Evolutionary conservation across 2,113 vertebrate species (phyloP), one percentile per base, ranked within the genome.

Genomic region (Pungitius pungitius): DNA sequence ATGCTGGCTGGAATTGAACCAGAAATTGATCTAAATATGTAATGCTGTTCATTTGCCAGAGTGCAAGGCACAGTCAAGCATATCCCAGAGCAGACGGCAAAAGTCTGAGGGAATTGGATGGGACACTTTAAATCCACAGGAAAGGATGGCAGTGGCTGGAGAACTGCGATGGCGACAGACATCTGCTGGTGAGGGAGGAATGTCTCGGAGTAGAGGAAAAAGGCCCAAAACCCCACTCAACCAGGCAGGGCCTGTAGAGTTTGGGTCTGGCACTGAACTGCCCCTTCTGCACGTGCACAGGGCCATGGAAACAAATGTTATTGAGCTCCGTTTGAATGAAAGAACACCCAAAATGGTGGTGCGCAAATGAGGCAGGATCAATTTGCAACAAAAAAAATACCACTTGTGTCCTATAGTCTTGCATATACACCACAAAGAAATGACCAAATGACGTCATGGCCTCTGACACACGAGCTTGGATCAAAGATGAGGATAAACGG

Each of bases 41-140:
- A 2, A 52, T 52, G 49, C 12, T 55, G 6, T 55, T 55, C 27
- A 55, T 55, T 15, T 27, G 52, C 8, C 8, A 55, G 26, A 55
- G 14, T 17, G 24, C 42, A 59, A 35, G 20, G 30, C 40, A 58
- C 69, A 57, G 56, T 81, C 73, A 57, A 64, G 18, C 51, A 69
- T 42, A 65, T 63, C 54, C 60, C 66, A 51, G n/a, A 74, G 49
- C 63, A 67, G 67, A 54, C 73, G 77, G 57, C 51, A 59, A 72
- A 70, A 51, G 27, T 73, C 39, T 73, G 69, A 86, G 37, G 67
- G 33, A 84, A 91, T 86, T 81, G 76, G 87, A 87, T 51, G 3
- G 86, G 90, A 91, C 81, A 83, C 59, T 80, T 68, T 66, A 72
- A 93, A 90, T 80, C 80, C 78, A 61, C 78, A 80, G 67, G 69